These are phyloP conservation scores for Asteroscopus sphinx DNA, from an alignment of 2,888 invertebrate species.

Conservation along the genomic window DNA sequence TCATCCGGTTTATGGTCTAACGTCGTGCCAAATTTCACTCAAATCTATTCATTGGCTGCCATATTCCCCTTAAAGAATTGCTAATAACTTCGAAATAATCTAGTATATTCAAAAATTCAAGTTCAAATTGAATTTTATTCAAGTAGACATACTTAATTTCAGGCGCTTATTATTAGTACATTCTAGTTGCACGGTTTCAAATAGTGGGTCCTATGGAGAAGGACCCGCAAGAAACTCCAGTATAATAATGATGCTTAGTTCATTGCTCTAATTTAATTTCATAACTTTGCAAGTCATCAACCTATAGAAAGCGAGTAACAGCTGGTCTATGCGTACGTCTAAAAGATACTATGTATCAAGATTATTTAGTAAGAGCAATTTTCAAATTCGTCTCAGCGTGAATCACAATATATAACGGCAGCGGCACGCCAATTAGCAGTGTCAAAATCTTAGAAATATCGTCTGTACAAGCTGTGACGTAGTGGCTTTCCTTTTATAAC, in stretches of 20 bases:
- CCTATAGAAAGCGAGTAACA: constrained; percentile 38
- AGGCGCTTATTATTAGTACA: no score
- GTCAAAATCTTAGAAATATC: constrained; percentile 56
- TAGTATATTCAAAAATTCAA: no score
- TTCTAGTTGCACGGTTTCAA: no score
- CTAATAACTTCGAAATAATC: no score
- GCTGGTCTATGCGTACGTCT: constrained; percentile 26
- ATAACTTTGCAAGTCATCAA: constrained; percentile 18
- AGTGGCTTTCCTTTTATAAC: constrained; percentile 44
- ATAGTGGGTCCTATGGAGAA: no score
- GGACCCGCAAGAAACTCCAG: no score
- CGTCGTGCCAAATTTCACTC: no score
- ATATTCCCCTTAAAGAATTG: no score
- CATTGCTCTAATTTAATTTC: background rate
- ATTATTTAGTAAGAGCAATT: constrained; percentile 47
- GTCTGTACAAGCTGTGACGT: constrained; percentile 35
- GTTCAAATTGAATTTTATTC: no score
- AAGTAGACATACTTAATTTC: no score
- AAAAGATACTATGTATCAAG: constrained; percentile 30
- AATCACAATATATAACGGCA: constrained; percentile 42
- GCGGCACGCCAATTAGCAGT: constrained; percentile 53
- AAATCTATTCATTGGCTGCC: no score
- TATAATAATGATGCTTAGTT: background rate
- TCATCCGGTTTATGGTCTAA: no score
- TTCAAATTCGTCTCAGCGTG: constrained; percentile 34